Base-by-base conservation (phyloP, 1,140 invertebrate species). In the Heliconius eleuchia region DNA sequence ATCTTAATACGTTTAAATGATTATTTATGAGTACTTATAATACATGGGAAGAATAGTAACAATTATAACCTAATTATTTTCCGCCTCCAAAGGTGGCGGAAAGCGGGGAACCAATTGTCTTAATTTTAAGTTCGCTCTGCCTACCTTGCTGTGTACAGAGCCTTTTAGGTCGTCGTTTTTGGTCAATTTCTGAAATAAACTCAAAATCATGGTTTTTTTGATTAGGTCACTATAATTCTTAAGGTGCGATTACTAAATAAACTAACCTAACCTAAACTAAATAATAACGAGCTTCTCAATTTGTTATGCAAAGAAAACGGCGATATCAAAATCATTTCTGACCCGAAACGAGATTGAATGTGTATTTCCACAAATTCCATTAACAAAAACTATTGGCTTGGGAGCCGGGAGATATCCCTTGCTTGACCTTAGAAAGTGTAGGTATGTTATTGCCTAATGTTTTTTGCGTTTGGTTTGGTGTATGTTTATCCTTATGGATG, bases 371-470 rank as follows among this genome's bases (percentile, higher is more conserved):
- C 60, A 66, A 66, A 66, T 66, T 30, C 60, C 27, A 66, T 66
- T 66, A 66, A 66, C 60, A 66, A 66, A 66, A 66, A 66, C 60
- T 66, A 66, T 66, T 66, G 60, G 60, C 60, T 66, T 66, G 60
- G 60, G 60, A 66, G 60, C 27, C 60, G 23, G 27, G 60, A 66
- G 27, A 66, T 66, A 66, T 66, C 60, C 60, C 60, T 66, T 23
- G 27, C 27, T 66, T 66, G 60, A 66, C 60, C 27, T 66, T 30
- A 66, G 60, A 30, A 27, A 13, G 50, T 52, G 50, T 52, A 52
- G 19, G 27, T 66, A 66, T 66, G 60, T 27, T 66, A 66, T 66
- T 11, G 27, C 23, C n/a, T 60, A 27, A 66, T 66, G 27, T 11
- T 66, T 66, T 52, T 66, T 16, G 4, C 6, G 60, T 23, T 30